These are phyloP conservation scores for Microdon myrmicae DNA, from an alignment of 2,888 invertebrate species.

Conservation along the genomic window DNA sequence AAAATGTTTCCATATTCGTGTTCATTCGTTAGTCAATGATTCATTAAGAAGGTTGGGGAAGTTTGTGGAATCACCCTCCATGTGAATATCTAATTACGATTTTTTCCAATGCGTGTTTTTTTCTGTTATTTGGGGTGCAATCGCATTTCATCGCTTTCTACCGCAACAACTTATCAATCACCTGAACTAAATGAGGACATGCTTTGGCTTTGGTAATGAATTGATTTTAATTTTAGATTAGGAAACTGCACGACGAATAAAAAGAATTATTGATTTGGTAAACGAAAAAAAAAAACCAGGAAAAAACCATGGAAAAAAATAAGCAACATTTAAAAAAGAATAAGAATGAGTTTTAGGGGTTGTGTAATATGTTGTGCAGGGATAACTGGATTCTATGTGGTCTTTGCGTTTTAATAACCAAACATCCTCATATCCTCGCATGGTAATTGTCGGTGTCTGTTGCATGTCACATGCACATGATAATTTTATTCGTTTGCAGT, in stretches of 20 bases:
- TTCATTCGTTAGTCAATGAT: conserved; percentile 37
- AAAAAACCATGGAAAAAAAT: conserved; percentile 8
- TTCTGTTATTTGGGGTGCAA: conserved; percentile 7
- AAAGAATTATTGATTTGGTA: conserved; percentile 27
- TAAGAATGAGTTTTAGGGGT: conserved; percentile 9
- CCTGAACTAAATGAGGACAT: conserved; percentile 46
- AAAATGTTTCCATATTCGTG: conserved; percentile 33
- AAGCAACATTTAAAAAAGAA: conserved; percentile 19
- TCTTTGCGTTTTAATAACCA: conserved; percentile 30
- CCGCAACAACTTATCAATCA: conserved; percentile 50
- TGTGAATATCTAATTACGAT: conserved; percentile 47
- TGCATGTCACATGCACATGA: conserved; percentile 50
- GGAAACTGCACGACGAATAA: conserved; percentile 35
- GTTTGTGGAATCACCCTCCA: conserved; percentile 21
- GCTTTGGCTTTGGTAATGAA: conserved; percentile 46
- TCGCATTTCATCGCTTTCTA: conserved; percentile 22
- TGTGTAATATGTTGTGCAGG: not conserved
- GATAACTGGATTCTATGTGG: conserved; percentile 2
- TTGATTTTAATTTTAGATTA: conserved; percentile 53
- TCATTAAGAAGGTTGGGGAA: conserved; percentile 8
- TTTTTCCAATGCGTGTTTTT: conserved; percentile 28
- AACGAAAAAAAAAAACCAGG: conserved; percentile 13
- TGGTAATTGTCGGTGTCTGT: conserved; percentile 39
- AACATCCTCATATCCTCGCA: conserved; percentile 30
- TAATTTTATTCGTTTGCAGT: conserved; percentile 35